Percentiles rank a stretch among this genome's conserved stretches.
Conservation (phyloP, 53 echinoderm and acorn worm species). For the Glandiceps talaboti region DNA sequence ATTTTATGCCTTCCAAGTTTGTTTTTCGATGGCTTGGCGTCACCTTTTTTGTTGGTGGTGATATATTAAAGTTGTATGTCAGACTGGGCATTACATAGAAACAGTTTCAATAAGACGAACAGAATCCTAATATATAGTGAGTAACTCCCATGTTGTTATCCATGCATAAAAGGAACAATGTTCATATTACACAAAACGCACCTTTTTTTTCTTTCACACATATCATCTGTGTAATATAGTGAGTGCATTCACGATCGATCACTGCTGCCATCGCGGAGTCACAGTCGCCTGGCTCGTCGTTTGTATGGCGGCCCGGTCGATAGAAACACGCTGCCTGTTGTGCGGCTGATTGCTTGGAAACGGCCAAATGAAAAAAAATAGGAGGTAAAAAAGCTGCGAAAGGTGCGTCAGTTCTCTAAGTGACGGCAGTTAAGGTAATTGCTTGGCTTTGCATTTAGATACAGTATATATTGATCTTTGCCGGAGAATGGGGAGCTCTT, state of each 20-base stretch:
- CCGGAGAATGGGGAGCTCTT: neutral
- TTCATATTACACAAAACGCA: no score
- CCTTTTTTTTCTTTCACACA: neutral
- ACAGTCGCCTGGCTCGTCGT: neutral
- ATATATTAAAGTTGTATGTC: no score
- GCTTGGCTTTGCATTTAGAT: neutral
- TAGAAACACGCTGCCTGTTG: neutral
- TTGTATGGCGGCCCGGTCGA: neutral
- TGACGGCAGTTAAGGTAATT: neutral
- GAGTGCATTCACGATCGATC: neutral
- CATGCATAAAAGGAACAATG: no score
- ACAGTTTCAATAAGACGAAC: no score
- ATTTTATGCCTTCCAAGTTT: no score
- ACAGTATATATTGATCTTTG: neutral
- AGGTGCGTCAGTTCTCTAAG: neutral
- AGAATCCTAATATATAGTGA: no score
- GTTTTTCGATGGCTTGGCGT: no score
- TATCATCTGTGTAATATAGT: neutral
- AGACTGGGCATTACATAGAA: no score
- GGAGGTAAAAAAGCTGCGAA: neutral
- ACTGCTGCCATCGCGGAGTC: neutral
- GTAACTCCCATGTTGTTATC: no score
- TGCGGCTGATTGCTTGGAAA: neutral
- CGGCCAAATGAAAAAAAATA: neutral
- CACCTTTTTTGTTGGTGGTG: no score